Evolutionary conservation across 2,888 invertebrate genomes (phyloP), one percentile per base, ranked within the genome.

Genomic region (Itoplectis maculator): DNA sequence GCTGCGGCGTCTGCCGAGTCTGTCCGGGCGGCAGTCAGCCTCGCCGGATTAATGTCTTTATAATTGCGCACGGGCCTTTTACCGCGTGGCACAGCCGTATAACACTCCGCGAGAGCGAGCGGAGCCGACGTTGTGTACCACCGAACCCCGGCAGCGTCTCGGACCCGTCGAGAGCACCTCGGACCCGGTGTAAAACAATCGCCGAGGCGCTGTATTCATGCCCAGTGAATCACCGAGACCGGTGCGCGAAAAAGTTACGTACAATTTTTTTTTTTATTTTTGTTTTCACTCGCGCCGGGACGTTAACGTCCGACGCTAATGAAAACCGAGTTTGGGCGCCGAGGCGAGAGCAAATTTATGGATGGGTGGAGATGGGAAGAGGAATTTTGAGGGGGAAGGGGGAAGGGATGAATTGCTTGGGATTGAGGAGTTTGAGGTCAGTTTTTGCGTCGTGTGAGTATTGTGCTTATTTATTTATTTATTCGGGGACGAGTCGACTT

Each of bases 41-140:
- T 82, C 84, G 79, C 73, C 59, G 73, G 76, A 84, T 86, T 87
- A 89, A 89, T 84, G 87, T 87, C 86, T 87, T 86, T 86, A 86
- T 89, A 89, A 89, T 89, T 88, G 85, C 85, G 49, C 82, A 47
- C 76, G 56, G 51, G 61, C 80, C 74, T 81, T 79, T 75, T 40
- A 49, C 61, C 73, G 68, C 56, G 68, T 35, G 72, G 61, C 29
- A 18, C 40, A 18, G 20, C 45, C 49, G 37, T 61, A 63, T 66
- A 66, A 73, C 47, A 56, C 45, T 35, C 18, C 23, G 23, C 49
- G 37, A n/a, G 35, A 4, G 23, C 23, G 1, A 20, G n/a, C 45
- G 13, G 13, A 40, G 1, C 9, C 23, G 18, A 4, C 23, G 23
- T 13, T 6, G 23, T 23, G 20, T 8, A 29, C 37, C 11, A 35